A percentile compares a stretch with the other conserved stretches of the same genome.
Conservation (phyloP, 2,797 vertebrate species). For the Coccyzus lansbergi region DNA sequence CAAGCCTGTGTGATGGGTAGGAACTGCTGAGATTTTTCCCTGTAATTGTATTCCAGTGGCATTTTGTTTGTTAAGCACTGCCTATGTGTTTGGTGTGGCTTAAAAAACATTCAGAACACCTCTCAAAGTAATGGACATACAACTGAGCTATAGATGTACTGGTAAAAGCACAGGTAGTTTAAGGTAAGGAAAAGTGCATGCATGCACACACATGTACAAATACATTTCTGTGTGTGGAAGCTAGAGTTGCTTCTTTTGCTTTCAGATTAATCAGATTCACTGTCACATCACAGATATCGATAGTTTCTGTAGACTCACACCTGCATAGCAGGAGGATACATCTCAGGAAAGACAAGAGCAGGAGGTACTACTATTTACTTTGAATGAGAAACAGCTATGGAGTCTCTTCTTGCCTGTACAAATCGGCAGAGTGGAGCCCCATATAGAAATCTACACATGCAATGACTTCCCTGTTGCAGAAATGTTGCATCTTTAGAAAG, state of each 20-base stretch:
- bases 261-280: background rate
- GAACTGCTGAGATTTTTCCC: background rate
- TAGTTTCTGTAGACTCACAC: background rate
- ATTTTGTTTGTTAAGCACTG: background rate
- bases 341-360: background rate
- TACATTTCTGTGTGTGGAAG: background rate
- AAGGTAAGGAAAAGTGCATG: background rate
- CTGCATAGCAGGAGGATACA: background rate
- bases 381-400: background rate
- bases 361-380: background rate
- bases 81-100: background rate
- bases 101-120: background rate
- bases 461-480: background rate
- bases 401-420: background rate
- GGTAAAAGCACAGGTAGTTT: background rate
- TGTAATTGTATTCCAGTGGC: background rate
- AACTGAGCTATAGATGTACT: background rate
- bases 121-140: background rate
- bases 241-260: background rate
- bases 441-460: background rate
- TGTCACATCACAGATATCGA: background rate
- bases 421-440: background rate
- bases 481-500: background rate
- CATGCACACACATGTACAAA: too few relatives aligned
- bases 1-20: background rate